These are phyloP conservation scores for Labroides dimidiatus DNA, from an alignment of 2,797 vertebrate genomes.

Conservation along the genomic window DNA sequence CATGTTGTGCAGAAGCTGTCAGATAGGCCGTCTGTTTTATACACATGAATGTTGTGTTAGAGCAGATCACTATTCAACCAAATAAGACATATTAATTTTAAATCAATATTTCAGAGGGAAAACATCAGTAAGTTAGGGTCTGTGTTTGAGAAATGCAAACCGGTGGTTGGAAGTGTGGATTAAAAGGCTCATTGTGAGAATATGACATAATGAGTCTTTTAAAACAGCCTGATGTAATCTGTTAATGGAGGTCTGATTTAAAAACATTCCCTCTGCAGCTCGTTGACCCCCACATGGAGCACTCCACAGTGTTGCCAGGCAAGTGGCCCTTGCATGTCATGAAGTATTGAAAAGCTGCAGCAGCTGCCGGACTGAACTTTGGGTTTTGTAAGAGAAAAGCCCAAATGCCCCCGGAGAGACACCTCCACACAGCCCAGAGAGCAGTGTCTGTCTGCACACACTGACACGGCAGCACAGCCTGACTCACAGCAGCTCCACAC, in stretches of 20 bases:
- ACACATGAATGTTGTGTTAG: neutral
- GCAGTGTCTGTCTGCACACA: constrained; percentile 63
- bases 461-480: constrained; percentile 64
- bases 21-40: neutral
- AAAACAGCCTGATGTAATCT: constrained; percentile 50
- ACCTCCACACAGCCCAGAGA: constrained; percentile 67
- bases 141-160: neutral
- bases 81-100: neutral
- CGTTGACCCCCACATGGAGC: constrained; percentile 34
- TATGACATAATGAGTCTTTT: constrained; percentile 20
- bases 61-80: neutral
- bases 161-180: constrained; percentile 1
- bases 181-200: neutral
- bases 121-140: neutral
- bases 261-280: constrained; percentile 38
- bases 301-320: constrained; percentile 28
- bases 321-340: constrained; percentile 48
- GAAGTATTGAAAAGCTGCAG: constrained; percentile 66
- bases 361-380: constrained; percentile 29
- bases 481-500: constrained; percentile 66
- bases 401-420: constrained; percentile 68
- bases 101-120: neutral
- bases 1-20: neutral
- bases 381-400: constrained; percentile 66
- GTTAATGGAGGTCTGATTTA: constrained; percentile 57